Evolutionary conservation across 2,113 vertebrate genomes (phyloP).

Genomic region (Oncorhynchus keta): DNA sequence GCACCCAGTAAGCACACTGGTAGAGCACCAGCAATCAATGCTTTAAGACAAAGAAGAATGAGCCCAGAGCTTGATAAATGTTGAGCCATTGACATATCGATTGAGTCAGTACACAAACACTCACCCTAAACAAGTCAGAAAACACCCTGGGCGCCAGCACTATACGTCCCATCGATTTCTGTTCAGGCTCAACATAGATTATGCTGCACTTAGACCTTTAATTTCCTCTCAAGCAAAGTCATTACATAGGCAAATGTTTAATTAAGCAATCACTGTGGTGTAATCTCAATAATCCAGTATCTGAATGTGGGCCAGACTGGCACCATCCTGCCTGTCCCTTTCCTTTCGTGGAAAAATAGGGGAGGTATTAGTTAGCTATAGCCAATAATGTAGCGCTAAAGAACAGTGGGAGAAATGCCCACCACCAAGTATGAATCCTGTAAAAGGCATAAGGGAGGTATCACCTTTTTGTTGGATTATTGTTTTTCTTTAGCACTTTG

Average conservation of each 20-base stretch:
- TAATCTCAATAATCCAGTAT: constrained; percentile 65
- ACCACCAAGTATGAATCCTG: no score
- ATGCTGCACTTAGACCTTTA: constrained; percentile 70
- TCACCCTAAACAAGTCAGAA: constrained; percentile 63
- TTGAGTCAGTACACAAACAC: constrained; percentile 59
- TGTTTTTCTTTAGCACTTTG: no score
- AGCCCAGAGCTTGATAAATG: constrained; percentile 52
- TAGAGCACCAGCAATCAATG: constrained; percentile 62
- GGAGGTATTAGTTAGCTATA: not conserved
- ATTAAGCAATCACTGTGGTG: constrained; percentile 71
- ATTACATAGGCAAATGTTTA: constrained; percentile 74
- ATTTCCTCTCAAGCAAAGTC: constrained; percentile 69
- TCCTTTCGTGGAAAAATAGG: not conserved
- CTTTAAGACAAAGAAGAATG: constrained; percentile 59
- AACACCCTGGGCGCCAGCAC: constrained; percentile 64
- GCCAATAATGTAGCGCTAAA: no score
- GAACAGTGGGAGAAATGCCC: no score
- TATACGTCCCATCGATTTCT: constrained; percentile 67
- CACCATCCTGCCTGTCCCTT: constrained; percentile 27
- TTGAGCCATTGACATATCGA: constrained; percentile 44
- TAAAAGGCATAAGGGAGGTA: no score
- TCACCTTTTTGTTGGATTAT: no score
- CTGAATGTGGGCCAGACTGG: constrained; percentile 56
- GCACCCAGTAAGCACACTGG: constrained; percentile 62
- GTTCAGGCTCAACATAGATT: constrained; percentile 53